Evolutionary conservation across 2,797 vertebrate genomes (phyloP), one percentile per base, ranked within the genome.

Genomic region (Phalloptychus januarius): DNA sequence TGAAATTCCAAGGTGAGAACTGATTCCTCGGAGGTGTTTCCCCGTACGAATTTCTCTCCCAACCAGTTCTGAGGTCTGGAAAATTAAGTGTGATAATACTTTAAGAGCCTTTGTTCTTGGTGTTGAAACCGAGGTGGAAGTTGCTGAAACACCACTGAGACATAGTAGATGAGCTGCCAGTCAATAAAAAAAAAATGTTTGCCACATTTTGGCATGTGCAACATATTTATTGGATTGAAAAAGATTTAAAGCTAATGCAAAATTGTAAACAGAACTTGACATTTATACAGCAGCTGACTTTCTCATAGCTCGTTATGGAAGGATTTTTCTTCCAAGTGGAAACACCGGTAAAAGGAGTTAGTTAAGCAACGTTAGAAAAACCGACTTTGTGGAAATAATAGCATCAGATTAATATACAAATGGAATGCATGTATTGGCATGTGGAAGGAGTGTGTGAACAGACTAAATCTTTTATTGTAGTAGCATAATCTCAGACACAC

Each of bases 21-120:
- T 12, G 54, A 73, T 61, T 74, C 23, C 61, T 4, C n/a, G 42
- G 33, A 56, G 48, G 23, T 45, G 61, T 77, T 77, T 69, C 25
- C 33, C 50, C 46, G 2, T 44, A 7, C 63, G n/a, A 69, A 40
- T 81, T 74, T 76, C 73, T 81, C 50, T 42, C 76, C 56, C 0
- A 80, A 83, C 88, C 40, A 0, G 79, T 85, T 88, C 74, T 75
- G 69, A 65, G 77, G 31, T 78, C 40, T 11, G 36, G 33, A 72
- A 36, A 38, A 65, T 56, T 74, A 70, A 28, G 45, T 7, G 10
- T 23, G 74, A 48, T 79, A 46, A 79, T 20, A 72, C 54, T 38
- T 65, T 36, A 65, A 65, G 33, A 2, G 12, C 10, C 71, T 38
- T 73, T 23, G 40, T 40, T 5, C 40, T 72, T 71, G 33, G 4